phyloP scores from a whole-genome alignment of 2,888 invertebrate genomes.

The Conistra vaccinii region DNA sequence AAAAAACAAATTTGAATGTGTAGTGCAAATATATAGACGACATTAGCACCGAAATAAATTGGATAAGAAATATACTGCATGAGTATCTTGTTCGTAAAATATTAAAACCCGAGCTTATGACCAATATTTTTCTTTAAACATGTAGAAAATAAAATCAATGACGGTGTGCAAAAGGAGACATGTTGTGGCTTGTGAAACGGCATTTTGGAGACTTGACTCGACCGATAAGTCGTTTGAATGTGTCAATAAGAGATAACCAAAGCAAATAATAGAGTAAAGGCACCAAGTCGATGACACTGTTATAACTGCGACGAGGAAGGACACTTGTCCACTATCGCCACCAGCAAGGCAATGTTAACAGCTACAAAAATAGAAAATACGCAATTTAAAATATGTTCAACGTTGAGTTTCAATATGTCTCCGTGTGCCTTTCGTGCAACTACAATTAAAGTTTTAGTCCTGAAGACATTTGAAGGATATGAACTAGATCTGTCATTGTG shows the following conservation, averaged over 20 bases:
- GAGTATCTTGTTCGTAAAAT: conserved; percentile 16
- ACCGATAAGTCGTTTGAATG: conserved; percentile 87
- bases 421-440: too few relatives aligned
- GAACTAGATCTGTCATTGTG: not conserved
- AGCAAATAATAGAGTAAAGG: conserved; percentile 82
- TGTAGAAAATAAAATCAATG: conserved; percentile 56
- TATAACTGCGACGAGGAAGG: conserved; percentile 73
- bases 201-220: conserved; percentile 79
- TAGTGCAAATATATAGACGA: conserved; percentile 32
- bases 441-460: too few relatives aligned
- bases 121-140: conserved; percentile 47
- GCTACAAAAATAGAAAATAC: conserved; percentile 17
- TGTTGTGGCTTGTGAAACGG: conserved; percentile 65
- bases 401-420: too few relatives aligned
- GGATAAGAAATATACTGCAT: conserved; percentile 4
- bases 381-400: not conserved
- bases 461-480: not conserved
- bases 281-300: conserved; percentile 82
- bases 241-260: conserved; percentile 88
- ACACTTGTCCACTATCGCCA: conserved; percentile 51
- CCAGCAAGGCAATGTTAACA: conserved; percentile 21
- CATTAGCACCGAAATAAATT: conserved; percentile 20
- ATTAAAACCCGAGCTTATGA: conserved; percentile 6
- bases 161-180: conserved; percentile 63
- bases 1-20: conserved; percentile 48